phyloP scores from a whole-genome alignment of 2,113 vertebrate species.

The Gallinago jamesoni region DNA sequence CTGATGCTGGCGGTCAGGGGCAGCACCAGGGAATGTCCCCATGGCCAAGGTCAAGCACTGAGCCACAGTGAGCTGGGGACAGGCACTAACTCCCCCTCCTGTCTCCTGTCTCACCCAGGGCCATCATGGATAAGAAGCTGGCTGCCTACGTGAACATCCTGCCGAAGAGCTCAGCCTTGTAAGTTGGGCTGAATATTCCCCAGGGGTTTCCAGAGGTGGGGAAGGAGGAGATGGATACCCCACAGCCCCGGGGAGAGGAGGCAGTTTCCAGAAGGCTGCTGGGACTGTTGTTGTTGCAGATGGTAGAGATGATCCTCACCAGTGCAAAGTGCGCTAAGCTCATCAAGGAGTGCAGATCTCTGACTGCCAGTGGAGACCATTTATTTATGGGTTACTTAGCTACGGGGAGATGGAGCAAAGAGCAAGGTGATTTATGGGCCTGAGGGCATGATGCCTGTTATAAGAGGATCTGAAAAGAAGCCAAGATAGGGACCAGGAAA shows the following conservation, averaged over 20 bases:
- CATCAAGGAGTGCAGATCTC: not conserved
- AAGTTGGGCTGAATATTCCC: constrained; percentile 59
- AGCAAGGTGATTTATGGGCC: not conserved
- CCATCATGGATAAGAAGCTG: constrained; percentile 86
- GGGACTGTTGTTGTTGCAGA: not conserved
- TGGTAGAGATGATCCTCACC: not conserved
- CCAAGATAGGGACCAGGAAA: not conserved
- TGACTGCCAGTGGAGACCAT: accelerated
- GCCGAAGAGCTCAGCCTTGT: constrained; percentile 82
- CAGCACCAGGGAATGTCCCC: not conserved
- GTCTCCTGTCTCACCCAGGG: constrained; percentile 70
- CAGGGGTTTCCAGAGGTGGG: accelerated
- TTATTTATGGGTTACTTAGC: not conserved
- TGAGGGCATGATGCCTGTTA: not conserved
- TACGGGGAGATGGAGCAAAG: not conserved
- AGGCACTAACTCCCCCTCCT: not conserved
- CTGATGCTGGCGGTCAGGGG: not conserved
- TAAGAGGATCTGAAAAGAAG: not conserved
- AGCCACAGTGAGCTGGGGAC: not conserved
- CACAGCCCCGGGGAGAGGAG: accelerated
- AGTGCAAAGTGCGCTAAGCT: not conserved
- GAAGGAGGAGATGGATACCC: not conserved
- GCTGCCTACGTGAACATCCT: constrained; percentile 86
- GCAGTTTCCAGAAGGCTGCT: not conserved
- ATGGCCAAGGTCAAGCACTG: accelerated